Evolutionary conservation across 2,797 vertebrate genomes (phyloP).

Genomic region (Otus scops): DNA sequence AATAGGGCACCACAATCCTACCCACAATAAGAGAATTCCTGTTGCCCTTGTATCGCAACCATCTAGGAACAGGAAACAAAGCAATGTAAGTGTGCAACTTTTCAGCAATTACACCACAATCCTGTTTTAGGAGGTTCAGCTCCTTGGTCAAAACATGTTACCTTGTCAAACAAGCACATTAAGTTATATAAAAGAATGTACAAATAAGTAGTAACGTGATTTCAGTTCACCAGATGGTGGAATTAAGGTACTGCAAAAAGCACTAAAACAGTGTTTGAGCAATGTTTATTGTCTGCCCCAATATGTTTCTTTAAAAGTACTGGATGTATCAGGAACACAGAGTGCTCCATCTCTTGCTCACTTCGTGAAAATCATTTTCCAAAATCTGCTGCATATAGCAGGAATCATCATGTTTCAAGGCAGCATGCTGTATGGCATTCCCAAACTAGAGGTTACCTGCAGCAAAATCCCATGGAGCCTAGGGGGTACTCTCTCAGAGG

Average conservation of each 20-base stretch:
- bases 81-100: accelerated
- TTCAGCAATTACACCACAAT: not conserved
- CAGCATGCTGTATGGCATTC: not conserved
- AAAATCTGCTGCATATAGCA: not conserved
- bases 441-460: conserved; percentile 14
- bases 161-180: not conserved
- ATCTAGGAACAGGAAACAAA: not conserved
- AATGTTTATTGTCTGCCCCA: not conserved
- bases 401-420: not conserved
- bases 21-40: accelerated
- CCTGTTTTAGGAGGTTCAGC: not conserved
- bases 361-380: not conserved
- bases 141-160: not conserved
- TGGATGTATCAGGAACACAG: not conserved
- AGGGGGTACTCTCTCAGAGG: not conserved
- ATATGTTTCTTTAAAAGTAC: not conserved
- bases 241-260: conserved; percentile 34
- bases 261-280: not conserved
- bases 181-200: not conserved
- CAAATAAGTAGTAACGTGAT: not conserved
- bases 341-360: not conserved
- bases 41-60: not conserved
- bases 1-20: not conserved
- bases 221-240: conserved; percentile 22
- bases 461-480: not conserved